A percentile compares a stretch with the other conserved stretches of the same genome.
Conservation (phyloP, 2,888 invertebrate species). For the Cheilosia grossa region DNA sequence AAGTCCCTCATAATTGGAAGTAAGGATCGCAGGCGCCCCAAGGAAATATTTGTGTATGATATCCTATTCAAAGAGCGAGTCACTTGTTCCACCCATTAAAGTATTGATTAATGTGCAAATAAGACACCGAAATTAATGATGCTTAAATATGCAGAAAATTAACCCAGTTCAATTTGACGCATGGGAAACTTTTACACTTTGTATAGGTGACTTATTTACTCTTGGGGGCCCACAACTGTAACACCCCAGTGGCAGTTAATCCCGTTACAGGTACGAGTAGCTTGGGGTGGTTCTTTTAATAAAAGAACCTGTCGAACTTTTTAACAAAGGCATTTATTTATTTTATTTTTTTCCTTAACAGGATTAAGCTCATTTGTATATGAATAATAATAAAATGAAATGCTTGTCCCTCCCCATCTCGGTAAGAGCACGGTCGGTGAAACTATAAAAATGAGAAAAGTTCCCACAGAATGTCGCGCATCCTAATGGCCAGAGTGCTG, state of each 20-base stretch:
- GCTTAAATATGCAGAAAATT: slow-evolving; percentile 75
- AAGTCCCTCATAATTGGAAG: slow-evolving; percentile 38
- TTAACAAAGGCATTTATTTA: slow-evolving; percentile 61
- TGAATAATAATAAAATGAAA: slow-evolving; percentile 51
- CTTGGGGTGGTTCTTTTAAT: slow-evolving; percentile 1
- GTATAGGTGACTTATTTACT: slow-evolving; percentile 21
- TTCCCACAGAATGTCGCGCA: slow-evolving; percentile 37
- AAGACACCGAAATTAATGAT: slow-evolving; percentile 73
- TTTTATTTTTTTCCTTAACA: slow-evolving; percentile 45
- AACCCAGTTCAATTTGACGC: slow-evolving; percentile 74
- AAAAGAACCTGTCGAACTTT: slow-evolving; percentile 43
- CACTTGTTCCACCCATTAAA: slow-evolving; percentile 63
- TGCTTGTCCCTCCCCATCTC: slow-evolving; percentile 25
- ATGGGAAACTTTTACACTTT: slow-evolving; percentile 64
- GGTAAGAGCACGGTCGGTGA: slow-evolving; percentile 43
- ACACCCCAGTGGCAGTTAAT: slow-evolving; percentile 49
- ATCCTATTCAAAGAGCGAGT: not conserved
- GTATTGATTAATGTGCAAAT: slow-evolving; percentile 73
- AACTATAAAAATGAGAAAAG: slow-evolving; percentile 56
- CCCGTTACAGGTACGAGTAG: not conserved
- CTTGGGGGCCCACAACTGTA: slow-evolving; percentile 1
- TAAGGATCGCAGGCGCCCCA: not conserved
- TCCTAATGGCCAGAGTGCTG: slow-evolving; percentile 46
- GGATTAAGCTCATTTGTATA: slow-evolving; percentile 38
- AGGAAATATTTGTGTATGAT: not conserved